A percentile compares a stretch with the other conserved stretches of the same genome.
These are phyloP conservation scores for Automeris io DNA, from an alignment of 2,888 invertebrate genomes.

Conservation along the genomic window DNA sequence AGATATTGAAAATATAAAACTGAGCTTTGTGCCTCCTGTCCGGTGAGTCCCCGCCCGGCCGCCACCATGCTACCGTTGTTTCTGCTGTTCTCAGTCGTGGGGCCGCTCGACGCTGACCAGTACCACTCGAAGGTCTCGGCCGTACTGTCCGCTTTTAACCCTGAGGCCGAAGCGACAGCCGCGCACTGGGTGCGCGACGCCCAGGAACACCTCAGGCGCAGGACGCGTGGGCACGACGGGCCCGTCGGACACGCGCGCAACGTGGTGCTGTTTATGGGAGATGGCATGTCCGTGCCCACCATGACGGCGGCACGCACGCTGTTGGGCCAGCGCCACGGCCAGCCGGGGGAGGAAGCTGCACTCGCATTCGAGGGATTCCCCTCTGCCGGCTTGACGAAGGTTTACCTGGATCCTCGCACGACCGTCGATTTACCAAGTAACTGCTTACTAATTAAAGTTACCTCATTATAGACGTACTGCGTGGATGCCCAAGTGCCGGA, in stretches of 20 bases:
- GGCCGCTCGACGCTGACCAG: constrained; percentile 10
- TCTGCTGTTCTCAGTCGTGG: constrained; percentile 1
- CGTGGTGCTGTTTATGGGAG: constrained; percentile 82
- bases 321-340: constrained; percentile 70
- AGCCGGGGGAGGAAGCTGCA: constrained; percentile 74
- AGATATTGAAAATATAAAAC: constrained; percentile 6
- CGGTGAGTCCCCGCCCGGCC: neutral
- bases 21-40: neutral
- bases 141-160: constrained; percentile 2
- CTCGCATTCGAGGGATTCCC: constrained; percentile 80
- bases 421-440: neutral
- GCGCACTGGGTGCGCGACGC: constrained; percentile 20
- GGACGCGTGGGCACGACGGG: constrained; percentile 23
- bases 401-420: constrained; percentile 3
- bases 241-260: constrained; percentile 65
- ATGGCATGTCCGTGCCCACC: constrained; percentile 84
- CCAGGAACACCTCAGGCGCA: constrained; percentile 6
- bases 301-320: constrained; percentile 78
- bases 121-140: constrained; percentile 9
- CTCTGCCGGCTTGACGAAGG: constrained; percentile 57
- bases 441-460: neutral
- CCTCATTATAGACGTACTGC: constrained; percentile 65
- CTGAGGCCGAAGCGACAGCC: constrained; percentile 13
- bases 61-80: constrained; percentile 1
- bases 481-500: constrained; percentile 80